Evolutionary conservation across 2,888 invertebrate species (phyloP).

Genomic region (Papilio elwesi): DNA sequence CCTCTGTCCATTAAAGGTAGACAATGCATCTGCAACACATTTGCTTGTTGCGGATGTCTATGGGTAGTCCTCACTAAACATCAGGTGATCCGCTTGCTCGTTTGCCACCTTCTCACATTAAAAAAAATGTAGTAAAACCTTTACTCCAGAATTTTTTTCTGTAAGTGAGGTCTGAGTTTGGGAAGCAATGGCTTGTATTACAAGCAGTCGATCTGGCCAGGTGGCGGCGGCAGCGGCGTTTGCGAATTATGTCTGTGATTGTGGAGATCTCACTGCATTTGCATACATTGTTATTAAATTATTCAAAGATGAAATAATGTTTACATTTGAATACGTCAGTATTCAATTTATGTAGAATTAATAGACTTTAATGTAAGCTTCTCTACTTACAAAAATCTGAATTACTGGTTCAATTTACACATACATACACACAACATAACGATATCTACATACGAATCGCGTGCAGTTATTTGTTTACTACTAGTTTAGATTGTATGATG

Average conservation of each 20-base stretch:
- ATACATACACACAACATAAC: too few relatives aligned
- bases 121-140: too few relatives aligned
- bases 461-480: too few relatives aligned
- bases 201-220: slow-evolving; percentile 26
- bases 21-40: too few relatives aligned
- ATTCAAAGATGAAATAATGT: background rate
- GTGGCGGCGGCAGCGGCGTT: slow-evolving; percentile 9
- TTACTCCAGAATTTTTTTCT: too few relatives aligned
- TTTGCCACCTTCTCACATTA: too few relatives aligned
- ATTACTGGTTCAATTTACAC: background rate
- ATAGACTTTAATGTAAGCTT: background rate
- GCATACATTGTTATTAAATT: slow-evolving; percentile 18
- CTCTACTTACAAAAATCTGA: background rate
- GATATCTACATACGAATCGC: too few relatives aligned
- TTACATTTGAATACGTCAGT: background rate
- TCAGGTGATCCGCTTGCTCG: too few relatives aligned
- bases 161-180: background rate
- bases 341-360: background rate
- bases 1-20: too few relatives aligned
- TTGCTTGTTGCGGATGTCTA: too few relatives aligned
- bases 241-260: slow-evolving; percentile 9
- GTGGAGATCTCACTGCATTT: slow-evolving; percentile 16
- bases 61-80: too few relatives aligned
- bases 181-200: slow-evolving; percentile 8
- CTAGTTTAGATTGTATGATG: too few relatives aligned